Percentiles rank a stretch among this genome's conserved stretches.
Conservation (phyloP, 2,888 invertebrate species). For the Venusia cambrica region DNA sequence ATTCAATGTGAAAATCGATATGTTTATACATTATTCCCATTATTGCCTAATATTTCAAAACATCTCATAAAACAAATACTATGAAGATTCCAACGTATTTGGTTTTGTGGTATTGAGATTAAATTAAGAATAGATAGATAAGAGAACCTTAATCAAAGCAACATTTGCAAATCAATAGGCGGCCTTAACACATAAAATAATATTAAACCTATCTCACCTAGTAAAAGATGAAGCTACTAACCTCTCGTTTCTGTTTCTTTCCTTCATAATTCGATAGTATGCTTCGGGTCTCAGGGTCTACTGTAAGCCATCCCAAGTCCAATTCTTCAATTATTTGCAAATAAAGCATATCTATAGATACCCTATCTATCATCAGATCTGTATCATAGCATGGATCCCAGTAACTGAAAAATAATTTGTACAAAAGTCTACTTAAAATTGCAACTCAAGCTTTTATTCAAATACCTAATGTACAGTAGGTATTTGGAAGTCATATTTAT, state of each 20-base stretch:
- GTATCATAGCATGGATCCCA: constrained; percentile 94
- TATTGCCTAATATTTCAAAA: too few species aligned
- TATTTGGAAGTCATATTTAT: neutral
- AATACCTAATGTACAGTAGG: too few species aligned
- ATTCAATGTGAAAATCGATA: too few species aligned
- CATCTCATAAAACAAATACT: too few species aligned
- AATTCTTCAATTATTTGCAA: constrained; percentile 93
- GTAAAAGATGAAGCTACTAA: constrained; percentile 48
- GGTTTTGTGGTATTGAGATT: too few species aligned
- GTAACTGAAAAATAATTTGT: constrained; percentile 84
- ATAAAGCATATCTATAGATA: constrained; percentile 92
- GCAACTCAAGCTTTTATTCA: too few species aligned
- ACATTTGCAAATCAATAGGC: too few species aligned
- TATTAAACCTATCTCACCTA: constrained; percentile 15
- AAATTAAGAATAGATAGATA: too few species aligned
- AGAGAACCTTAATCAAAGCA: too few species aligned
- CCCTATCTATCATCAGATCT: constrained; percentile 89
- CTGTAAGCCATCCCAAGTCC: constrained; percentile 91
- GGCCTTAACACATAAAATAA: neutral
- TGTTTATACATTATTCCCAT: too few species aligned
- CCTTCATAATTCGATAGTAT: constrained; percentile 87
- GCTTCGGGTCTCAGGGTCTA: constrained; percentile 84
- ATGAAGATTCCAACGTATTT: too few species aligned
- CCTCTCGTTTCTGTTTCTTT: constrained; percentile 91
- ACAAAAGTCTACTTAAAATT: constrained; percentile 8